phyloP scores from a whole-genome alignment of 2,888 invertebrate species.

The Amphimallon solstitiale region DNA sequence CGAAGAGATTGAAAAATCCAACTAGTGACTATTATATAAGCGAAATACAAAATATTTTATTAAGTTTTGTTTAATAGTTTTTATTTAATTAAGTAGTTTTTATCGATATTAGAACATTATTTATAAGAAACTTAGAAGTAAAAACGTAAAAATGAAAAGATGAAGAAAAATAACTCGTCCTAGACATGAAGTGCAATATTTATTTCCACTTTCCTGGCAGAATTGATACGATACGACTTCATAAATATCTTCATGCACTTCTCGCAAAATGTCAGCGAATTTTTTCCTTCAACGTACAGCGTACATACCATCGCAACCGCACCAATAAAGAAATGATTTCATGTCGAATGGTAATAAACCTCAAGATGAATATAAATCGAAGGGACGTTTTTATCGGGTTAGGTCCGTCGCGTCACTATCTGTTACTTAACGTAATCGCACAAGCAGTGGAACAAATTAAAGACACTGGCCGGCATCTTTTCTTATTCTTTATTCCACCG shows the following conservation, averaged over 20 bases:
- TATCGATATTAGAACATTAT: too few species aligned
- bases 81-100: too few species aligned
- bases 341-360: slow-evolving; percentile 37
- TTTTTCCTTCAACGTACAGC: slow-evolving; percentile 15
- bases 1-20: too few species aligned
- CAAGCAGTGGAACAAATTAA: slow-evolving; percentile 40
- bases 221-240: neutral
- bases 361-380: slow-evolving; percentile 31
- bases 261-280: slow-evolving; percentile 23
- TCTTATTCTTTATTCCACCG: slow-evolving; percentile 16
- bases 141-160: too few species aligned
- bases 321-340: slow-evolving; percentile 40
- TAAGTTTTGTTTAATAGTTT: too few species aligned
- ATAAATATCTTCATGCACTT: slow-evolving; percentile 25
- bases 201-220: too few species aligned
- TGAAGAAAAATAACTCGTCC: too few species aligned
- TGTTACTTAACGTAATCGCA: slow-evolving; percentile 41
- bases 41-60: too few species aligned
- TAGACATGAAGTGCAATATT: too few species aligned
- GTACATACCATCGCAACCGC: too few species aligned
- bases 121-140: too few species aligned
- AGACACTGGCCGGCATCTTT: slow-evolving; percentile 37
- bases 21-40: too few species aligned
- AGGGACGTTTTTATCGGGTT: slow-evolving; percentile 38
- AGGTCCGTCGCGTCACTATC: slow-evolving; percentile 33